Conservation (phyloP, 2,888 invertebrate genomes). For the Cartodere bifasciata region DNA sequence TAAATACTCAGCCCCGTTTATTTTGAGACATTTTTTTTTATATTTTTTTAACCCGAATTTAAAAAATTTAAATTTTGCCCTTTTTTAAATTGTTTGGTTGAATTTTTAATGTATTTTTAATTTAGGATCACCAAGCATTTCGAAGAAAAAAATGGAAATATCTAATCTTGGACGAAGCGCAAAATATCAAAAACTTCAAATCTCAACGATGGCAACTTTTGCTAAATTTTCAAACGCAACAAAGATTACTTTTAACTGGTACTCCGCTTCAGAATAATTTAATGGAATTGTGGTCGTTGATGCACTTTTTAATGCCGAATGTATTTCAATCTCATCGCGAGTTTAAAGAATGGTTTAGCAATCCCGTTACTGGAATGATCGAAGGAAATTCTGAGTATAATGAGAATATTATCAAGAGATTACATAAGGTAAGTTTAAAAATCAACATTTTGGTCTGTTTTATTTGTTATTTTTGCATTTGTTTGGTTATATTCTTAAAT, state of each 20-base stretch:
- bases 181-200: slow-evolving; percentile 99
- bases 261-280: slow-evolving; percentile 93
- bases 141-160: slow-evolving; percentile 97
- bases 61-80: too few species aligned
- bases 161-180: slow-evolving; percentile 94
- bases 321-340: slow-evolving; percentile 93
- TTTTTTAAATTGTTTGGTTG: too few species aligned
- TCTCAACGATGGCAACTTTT: slow-evolving; percentile 97
- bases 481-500: too few species aligned
- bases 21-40: too few species aligned
- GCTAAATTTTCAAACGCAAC: slow-evolving; percentile 85
- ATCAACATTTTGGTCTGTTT: too few species aligned
- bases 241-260: slow-evolving; percentile 81
- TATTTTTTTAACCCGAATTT: too few species aligned
- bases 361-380: slow-evolving; percentile 92
- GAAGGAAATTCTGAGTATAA: slow-evolving; percentile 88
- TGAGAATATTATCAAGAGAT: slow-evolving; percentile 72
- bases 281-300: slow-evolving; percentile 94
- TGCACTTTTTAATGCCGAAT: slow-evolving; percentile 97
- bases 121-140: slow-evolving; percentile 97
- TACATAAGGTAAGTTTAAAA: slow-evolving; percentile 76
- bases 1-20: too few species aligned
- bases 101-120: too few species aligned
- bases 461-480: too few species aligned
- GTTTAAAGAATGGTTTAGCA: slow-evolving; percentile 97